Conservation (phyloP, 2,113 vertebrate species). For the Macquaria australasica region DNA sequence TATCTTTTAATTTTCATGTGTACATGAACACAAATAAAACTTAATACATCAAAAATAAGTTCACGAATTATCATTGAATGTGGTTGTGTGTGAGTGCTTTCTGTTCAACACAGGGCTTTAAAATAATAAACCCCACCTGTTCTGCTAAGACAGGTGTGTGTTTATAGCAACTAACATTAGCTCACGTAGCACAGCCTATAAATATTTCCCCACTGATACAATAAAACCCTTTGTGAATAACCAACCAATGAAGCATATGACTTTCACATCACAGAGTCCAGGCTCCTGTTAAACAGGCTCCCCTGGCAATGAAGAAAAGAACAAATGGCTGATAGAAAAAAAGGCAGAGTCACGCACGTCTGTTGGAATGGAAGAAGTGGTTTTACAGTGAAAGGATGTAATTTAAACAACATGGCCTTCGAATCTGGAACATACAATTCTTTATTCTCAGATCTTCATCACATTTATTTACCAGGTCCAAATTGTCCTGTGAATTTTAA, state of each 20-base stretch:
- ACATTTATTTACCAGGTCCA: background rate
- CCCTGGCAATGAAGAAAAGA: background rate
- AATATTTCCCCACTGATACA: constrained; percentile 56
- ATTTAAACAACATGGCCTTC: background rate
- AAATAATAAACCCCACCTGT: constrained; percentile 70
- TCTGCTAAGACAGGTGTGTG: constrained; percentile 75
- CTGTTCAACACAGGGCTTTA: constrained; percentile 10
- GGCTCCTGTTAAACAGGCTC: constrained; percentile 18
- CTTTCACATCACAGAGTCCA: constrained; percentile 14
- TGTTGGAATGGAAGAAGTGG: background rate
- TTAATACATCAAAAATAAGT: background rate
- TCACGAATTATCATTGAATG: background rate
- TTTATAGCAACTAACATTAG: constrained; percentile 81
- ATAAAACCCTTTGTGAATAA: constrained; percentile 62
- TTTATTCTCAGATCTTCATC: constrained; percentile 4
- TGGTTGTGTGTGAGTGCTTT: constrained; percentile 7
- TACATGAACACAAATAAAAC: background rate
- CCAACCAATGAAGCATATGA: constrained; percentile 13
- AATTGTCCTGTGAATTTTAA: background rate
- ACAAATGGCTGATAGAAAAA: background rate
- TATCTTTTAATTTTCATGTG: background rate
- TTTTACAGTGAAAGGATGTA: background rate
- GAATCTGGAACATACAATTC: background rate
- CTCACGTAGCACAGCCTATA: constrained; percentile 48
- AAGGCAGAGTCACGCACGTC: background rate